phyloP scores from a whole-genome alignment of 2,888 invertebrate species.

The Aporophyla nigra region DNA sequence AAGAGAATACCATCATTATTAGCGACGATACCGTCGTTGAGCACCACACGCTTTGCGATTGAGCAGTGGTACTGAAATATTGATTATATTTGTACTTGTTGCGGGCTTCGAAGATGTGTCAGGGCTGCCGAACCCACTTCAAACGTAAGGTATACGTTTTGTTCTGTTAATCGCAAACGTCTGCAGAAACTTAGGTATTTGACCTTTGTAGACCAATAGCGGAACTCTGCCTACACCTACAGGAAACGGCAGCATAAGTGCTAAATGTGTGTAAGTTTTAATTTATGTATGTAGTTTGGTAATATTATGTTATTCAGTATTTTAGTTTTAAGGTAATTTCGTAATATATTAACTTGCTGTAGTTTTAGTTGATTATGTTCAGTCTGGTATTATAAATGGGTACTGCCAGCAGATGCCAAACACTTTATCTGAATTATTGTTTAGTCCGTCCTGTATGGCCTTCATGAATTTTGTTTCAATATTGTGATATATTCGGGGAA shows the following conservation, averaged over 20 bases:
- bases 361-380: conserved; percentile 29
- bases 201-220: background rate
- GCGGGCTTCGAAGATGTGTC: background rate
- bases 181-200: background rate
- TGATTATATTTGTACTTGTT: background rate
- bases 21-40: conserved; percentile 85
- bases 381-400: background rate
- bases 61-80: conserved; percentile 16
- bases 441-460: conserved; percentile 66
- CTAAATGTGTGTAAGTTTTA: conserved; percentile 42
- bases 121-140: background rate
- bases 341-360: conserved; percentile 22
- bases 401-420: conserved; percentile 2
- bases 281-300: conserved; percentile 36
- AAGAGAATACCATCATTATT: conserved; percentile 84
- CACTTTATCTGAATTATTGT: conserved; percentile 18
- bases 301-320: conserved; percentile 36
- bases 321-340: conserved; percentile 35
- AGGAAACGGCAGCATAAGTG: background rate
- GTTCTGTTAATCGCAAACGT: conserved; percentile 1
- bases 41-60: conserved; percentile 86
- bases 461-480: conserved; percentile 24
- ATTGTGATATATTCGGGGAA: conserved; percentile 48
- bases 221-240: background rate
- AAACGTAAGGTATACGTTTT: background rate